Conservation (phyloP, 2,113 vertebrate species). For the Etheostoma spectabile region DNA sequence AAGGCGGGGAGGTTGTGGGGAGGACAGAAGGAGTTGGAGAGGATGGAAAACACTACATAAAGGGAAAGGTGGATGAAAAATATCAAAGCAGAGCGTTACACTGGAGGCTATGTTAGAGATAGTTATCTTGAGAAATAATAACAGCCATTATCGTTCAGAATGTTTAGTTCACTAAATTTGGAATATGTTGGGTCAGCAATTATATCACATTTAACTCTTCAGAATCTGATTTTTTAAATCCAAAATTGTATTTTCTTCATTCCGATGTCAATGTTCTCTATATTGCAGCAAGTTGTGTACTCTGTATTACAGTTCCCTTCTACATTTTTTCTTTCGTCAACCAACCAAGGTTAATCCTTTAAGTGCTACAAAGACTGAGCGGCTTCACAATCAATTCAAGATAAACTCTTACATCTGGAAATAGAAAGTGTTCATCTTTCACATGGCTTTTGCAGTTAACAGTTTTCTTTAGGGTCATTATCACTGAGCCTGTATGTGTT, state of each 20-base stretch:
- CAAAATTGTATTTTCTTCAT: not conserved
- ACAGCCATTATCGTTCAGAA: not conserved
- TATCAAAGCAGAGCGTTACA: conserved; percentile 26
- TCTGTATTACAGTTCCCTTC: conserved; percentile 24
- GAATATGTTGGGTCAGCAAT: not conserved
- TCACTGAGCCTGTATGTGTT: conserved; percentile 35
- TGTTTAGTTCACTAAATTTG: not conserved
- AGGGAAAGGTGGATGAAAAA: conserved; percentile 8
- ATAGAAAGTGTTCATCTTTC: conserved; percentile 32
- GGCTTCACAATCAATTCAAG: conserved; percentile 8
- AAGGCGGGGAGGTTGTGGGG: conserved; percentile 46
- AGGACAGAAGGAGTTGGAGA: conserved; percentile 47
- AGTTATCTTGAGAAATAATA: conserved; percentile 5
- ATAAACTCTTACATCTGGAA: conserved; percentile 17
- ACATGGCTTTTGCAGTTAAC: not conserved
- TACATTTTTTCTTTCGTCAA: not conserved
- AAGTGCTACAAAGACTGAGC: conserved; percentile 7
- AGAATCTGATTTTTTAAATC: not conserved
- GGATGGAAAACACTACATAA: conserved; percentile 39
- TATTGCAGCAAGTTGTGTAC: conserved; percentile 45
- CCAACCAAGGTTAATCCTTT: conserved; percentile 3
- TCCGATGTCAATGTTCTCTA: not conserved
- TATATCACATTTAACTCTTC: not conserved
- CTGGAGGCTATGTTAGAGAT: not conserved
- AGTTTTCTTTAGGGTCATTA: conserved; percentile 26